These are phyloP conservation scores for Chalcosyrphus nemorum DNA, from an alignment of 2,888 invertebrate genomes.

Conservation along the genomic window DNA sequence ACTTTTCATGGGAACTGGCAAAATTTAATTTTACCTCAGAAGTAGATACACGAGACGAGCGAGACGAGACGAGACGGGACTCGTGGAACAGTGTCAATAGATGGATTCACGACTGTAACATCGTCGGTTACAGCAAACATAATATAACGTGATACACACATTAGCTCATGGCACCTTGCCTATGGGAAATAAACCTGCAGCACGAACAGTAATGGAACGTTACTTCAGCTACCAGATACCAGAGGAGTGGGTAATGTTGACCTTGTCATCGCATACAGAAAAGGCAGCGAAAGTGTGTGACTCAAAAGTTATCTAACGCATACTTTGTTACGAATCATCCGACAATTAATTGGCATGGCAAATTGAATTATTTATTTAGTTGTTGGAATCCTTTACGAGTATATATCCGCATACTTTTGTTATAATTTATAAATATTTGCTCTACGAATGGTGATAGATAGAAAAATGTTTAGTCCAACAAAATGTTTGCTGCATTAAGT, in stretches of 20 bases:
- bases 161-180: not conserved
- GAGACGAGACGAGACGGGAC: too few species aligned
- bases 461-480: too few species aligned
- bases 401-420: not conserved
- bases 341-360: not conserved
- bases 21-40: not conserved
- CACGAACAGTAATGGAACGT: not conserved
- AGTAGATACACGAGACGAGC: not conserved
- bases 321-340: not conserved
- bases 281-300: not conserved
- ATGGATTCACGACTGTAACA: slow-evolving; percentile 2
- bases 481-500: too few species aligned
- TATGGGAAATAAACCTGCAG: not conserved
- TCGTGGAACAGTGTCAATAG: slow-evolving; percentile 8
- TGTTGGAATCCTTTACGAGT: not conserved
- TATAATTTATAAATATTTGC: too few species aligned
- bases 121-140: not conserved
- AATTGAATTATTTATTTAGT: not conserved
- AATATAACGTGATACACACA: not conserved
- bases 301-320: not conserved
- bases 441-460: too few species aligned
- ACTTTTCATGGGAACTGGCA: slow-evolving; percentile 3
- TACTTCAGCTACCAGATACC: not conserved
- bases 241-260: not conserved
- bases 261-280: slow-evolving; percentile 13